Conservation (phyloP, 2,888 invertebrate species). For the Didymodactylos carnosus region DNA sequence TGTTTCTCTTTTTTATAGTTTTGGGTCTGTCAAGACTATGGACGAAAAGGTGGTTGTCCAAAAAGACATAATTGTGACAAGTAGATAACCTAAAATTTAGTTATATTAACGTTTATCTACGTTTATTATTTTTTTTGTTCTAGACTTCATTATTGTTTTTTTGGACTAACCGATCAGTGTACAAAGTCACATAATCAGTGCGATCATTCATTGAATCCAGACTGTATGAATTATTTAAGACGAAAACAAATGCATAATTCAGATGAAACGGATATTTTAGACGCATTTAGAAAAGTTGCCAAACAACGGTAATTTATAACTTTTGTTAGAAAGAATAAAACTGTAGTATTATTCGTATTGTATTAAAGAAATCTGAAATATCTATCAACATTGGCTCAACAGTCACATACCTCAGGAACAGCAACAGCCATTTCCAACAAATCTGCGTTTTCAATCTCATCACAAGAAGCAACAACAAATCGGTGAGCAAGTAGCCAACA, state of each 20-base stretch:
- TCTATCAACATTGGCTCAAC: background rate
- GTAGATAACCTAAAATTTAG: too few species aligned
- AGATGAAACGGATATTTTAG: background rate
- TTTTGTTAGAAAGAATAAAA: background rate
- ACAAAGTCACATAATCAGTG: background rate
- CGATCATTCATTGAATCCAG: background rate
- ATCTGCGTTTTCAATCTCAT: too few species aligned
- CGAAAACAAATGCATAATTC: background rate
- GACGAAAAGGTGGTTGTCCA: background rate
- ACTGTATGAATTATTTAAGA: background rate
- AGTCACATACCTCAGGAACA: background rate
- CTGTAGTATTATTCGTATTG: background rate
- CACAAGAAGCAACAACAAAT: too few species aligned
- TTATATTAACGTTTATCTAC: too few species aligned
- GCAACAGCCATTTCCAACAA: too few species aligned
- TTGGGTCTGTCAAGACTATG: background rate
- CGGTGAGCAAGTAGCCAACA: too few species aligned
- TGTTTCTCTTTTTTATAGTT: background rate
- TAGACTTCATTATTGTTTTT: background rate
- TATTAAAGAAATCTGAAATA: background rate
- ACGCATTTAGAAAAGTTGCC: background rate
- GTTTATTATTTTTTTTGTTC: too few species aligned
- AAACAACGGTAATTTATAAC: background rate
- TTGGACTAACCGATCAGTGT: background rate
- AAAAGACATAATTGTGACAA: background rate